These are phyloP conservation scores for Anoplius nigerrimus DNA, from an alignment of 2,888 invertebrate species.

Conservation along the genomic window DNA sequence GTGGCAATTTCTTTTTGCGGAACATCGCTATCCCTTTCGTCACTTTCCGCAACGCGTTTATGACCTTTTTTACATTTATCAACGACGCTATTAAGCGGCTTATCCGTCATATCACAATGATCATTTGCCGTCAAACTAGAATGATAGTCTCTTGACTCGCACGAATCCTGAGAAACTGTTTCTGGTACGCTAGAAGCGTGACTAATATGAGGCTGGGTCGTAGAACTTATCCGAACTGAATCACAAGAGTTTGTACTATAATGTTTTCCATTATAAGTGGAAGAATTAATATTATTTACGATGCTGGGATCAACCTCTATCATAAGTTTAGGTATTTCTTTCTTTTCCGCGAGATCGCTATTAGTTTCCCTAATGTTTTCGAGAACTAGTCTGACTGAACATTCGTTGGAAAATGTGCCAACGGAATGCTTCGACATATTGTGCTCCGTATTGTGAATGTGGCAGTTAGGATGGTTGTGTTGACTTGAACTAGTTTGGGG, in stretches of 20 bases:
- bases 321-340: constrained; percentile 44
- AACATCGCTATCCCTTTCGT: constrained; percentile 30
- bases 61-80: constrained; percentile 35
- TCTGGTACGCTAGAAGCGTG: constrained; percentile 30
- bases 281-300: constrained; percentile 41
- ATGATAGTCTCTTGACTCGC: constrained; percentile 31
- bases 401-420: constrained; percentile 27
- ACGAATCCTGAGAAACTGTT: constrained; percentile 29
- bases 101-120: constrained; percentile 13
- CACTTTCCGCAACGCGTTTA: constrained; percentile 24
- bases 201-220: constrained; percentile 39
- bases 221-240: constrained; percentile 55
- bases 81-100: constrained; percentile 14
- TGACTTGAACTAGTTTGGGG: constrained; percentile 52
- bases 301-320: constrained; percentile 43
- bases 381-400: constrained; percentile 35
- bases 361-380: constrained; percentile 31
- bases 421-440: constrained; percentile 28
- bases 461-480: constrained; percentile 40
- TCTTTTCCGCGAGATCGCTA: constrained; percentile 33
- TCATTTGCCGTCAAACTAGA: constrained; percentile 30
- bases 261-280: constrained; percentile 45
- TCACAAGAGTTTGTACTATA: constrained; percentile 61
- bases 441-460: constrained; percentile 34
- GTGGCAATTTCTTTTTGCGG: constrained; percentile 34